Evolutionary conservation across 2,888 invertebrate species (phyloP), one percentile per base, ranked within the genome.

Genomic region (Apamea epomidion): DNA sequence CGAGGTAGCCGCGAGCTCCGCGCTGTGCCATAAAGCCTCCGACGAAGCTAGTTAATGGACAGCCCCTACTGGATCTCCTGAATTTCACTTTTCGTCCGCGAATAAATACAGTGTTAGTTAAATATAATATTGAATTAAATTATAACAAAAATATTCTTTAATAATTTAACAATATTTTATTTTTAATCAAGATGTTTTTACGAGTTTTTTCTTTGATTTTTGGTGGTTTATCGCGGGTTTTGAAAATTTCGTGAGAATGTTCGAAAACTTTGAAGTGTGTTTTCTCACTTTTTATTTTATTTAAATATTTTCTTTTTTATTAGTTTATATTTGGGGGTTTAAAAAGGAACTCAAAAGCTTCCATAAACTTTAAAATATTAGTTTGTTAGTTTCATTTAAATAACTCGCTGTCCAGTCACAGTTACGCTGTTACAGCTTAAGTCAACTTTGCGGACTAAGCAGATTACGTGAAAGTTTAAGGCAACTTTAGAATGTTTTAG

Each of bases 11-110:
- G 65, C 71, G 16, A 72, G 8, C 77, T 8, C 32, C 62, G 75
- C 74, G 32, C 64, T 14, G 16, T 60, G 68, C 54, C 87, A 85
- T 70, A 81, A 83, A 76, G 73, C 77, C 70, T 77, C 74, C 83
- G 69, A 25, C 81, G 25, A 25, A 37, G 73, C 73, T 81, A 64
- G 81, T 51, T 65, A 69, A 45, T 76, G 51, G 81, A 71, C 84
- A 67, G 29, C 65, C 42, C 8, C 48, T 12, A 29, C 42, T n/a
- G 8, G 4, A 18, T 68, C 75, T 72, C 64, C 84, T 75, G 72
- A 75, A 64, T 32, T 73, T 65, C 60, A 75, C 45, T 18, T 67
- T 58, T 4, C 37, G 45, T 18, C 12, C 80, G 73, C 51, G 72
- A n/a, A 6, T 60, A 21, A 51, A 51, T 42, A 51, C 45, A 51